A percentile compares a stretch with the other conserved stretches of the same genome.
Evolutionary conservation across 1,140 invertebrate genomes (phyloP).

Genomic region (Ceratina australensis): DNA sequence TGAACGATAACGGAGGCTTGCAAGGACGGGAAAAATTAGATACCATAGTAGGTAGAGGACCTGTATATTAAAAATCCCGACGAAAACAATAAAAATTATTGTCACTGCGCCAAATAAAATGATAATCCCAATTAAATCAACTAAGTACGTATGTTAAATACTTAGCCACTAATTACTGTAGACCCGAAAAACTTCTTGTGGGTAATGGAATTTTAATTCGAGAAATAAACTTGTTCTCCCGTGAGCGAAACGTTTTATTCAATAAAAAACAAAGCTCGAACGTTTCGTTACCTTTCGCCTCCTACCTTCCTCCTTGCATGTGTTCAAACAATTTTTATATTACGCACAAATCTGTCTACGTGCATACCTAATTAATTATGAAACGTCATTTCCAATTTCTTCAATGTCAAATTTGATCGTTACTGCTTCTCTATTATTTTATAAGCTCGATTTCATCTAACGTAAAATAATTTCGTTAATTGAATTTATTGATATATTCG

Average conservation of each 20-base stretch:
- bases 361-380: too few species aligned
- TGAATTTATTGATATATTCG: too few species aligned
- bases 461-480: too few species aligned
- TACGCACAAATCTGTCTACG: neutral
- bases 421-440: too few species aligned
- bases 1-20: too few species aligned
- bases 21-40: constrained; percentile 58
- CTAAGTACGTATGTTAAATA: constrained; percentile 64
- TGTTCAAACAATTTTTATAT: neutral
- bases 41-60: constrained; percentile 64
- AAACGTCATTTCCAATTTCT: too few species aligned
- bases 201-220: constrained; percentile 70
- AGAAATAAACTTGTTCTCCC: constrained; percentile 78
- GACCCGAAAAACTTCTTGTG: constrained; percentile 62
- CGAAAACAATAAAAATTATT: constrained; percentile 41
- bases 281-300: neutral
- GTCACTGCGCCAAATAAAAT: constrained; percentile 63
- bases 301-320: neutral
- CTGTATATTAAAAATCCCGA: constrained; percentile 71
- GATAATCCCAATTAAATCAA: constrained; percentile 64
- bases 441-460: too few species aligned
- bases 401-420: too few species aligned
- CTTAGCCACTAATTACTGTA: constrained; percentile 72
- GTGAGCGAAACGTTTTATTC: constrained; percentile 64
- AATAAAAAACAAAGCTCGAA: neutral